Evolutionary conservation across 2,888 invertebrate species (phyloP).

Genomic region (Belgica antarctica): DNA sequence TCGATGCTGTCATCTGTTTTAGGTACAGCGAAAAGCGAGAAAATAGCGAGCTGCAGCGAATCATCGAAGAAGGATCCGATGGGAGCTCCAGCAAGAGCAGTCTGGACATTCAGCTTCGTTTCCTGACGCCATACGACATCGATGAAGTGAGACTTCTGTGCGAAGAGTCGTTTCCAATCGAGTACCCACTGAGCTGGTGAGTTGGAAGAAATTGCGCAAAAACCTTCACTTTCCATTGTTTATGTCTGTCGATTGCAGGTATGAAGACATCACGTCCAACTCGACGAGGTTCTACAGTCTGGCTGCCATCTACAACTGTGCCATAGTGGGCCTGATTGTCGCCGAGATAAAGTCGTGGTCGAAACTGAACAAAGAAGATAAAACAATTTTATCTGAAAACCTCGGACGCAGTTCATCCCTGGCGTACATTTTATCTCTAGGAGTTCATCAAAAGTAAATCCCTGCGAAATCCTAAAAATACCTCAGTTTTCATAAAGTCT

Average conservation of each 20-base stretch:
- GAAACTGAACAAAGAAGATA: constrained; percentile 21
- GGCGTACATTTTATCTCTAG: constrained; percentile 4
- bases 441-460: constrained; percentile 10
- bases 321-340: constrained; percentile 19
- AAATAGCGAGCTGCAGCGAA: constrained; percentile 1
- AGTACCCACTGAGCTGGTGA: constrained; percentile 16
- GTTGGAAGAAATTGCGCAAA: neutral
- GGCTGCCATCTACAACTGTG: constrained; percentile 16
- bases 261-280: constrained; percentile 19
- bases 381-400: constrained; percentile 13
- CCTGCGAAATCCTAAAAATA: no score
- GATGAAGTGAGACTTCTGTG: constrained; percentile 12
- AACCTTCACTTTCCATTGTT: neutral
- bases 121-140: constrained; percentile 3
- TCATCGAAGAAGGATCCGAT: constrained; percentile 2
- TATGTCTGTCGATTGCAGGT: neutral
- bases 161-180: constrained; percentile 17
- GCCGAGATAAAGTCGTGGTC: constrained; percentile 20
- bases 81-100: neutral
- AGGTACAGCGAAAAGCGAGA: constrained; percentile 14
- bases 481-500: no score
- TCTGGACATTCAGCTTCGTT: neutral
- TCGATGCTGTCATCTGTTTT: no score
- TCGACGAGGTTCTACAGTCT: constrained; percentile 19
- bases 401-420: neutral